Percentiles rank a stretch among this genome's conserved stretches.
Conservation (phyloP, 1,140 invertebrate species). For the Mylabris phalerata region DNA sequence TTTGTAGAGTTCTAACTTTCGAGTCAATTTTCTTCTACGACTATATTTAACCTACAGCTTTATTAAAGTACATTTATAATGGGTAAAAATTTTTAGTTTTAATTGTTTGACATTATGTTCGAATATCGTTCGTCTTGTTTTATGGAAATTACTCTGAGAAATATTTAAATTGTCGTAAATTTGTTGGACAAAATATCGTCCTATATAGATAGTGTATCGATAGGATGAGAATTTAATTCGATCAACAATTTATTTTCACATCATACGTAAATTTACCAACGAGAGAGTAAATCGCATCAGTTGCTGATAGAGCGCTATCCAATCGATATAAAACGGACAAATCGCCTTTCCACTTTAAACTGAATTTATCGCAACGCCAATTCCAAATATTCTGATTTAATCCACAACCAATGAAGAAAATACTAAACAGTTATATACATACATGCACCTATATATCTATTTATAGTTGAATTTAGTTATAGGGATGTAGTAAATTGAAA, state of each 20-base stretch:
- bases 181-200: too few species aligned
- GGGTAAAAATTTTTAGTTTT: too few species aligned
- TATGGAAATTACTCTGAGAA: too few species aligned
- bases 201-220: not conserved
- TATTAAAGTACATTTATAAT: too few species aligned
- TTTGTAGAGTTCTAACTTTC: slow-evolving; percentile 4
- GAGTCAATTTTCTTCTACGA: not conserved
- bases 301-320: slow-evolving; percentile 10
- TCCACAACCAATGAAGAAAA: slow-evolving; percentile 20
- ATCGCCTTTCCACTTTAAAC: slow-evolving; percentile 14
- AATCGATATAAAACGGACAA: slow-evolving; percentile 8
- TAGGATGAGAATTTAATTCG: slow-evolving; percentile 7
- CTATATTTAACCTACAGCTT: not conserved
- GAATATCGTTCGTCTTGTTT: too few species aligned
- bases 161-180: too few species aligned
- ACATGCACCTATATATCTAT: too few species aligned
- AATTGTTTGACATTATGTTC: too few species aligned
- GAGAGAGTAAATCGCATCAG: slow-evolving; percentile 13
- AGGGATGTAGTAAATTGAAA: too few species aligned
- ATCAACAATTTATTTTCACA: slow-evolving; percentile 10
- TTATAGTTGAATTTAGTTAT: too few species aligned
- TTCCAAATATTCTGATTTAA: slow-evolving; percentile 27
- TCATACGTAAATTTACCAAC: slow-evolving; percentile 13
- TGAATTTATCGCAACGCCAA: slow-evolving; percentile 25
- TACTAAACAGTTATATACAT: slow-evolving; percentile 2